Evolutionary conservation across 1,140 invertebrate genomes (phyloP).

Genomic region (Bactericera cockerelli): DNA sequence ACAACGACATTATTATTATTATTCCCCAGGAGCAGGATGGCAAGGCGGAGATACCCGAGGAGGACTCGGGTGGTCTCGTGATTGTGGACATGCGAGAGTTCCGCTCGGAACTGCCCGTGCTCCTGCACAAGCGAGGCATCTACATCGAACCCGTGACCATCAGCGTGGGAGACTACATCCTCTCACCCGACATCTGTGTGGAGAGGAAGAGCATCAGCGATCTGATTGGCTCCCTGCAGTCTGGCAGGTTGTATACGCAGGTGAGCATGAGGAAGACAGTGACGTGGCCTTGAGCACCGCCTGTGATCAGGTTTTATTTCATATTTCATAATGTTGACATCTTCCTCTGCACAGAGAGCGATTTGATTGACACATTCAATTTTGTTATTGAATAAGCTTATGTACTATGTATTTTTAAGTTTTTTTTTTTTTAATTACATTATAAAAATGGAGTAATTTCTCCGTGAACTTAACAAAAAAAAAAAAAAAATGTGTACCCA

Average conservation of each 20-base stretch:
- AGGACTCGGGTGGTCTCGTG: constrained; percentile 41
- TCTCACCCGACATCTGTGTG: constrained; percentile 89
- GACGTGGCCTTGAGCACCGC: too few relatives aligned
- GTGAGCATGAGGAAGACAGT: constrained; percentile 34
- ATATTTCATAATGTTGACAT: too few relatives aligned
- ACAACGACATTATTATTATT: too few relatives aligned
- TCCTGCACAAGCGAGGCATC: constrained; percentile 84
- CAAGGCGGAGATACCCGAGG: constrained; percentile 47
- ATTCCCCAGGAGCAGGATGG: constrained; percentile 78
- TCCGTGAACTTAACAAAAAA: too few relatives aligned
- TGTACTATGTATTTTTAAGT: too few relatives aligned
- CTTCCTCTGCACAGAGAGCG: too few relatives aligned
- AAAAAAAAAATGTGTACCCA: too few relatives aligned
- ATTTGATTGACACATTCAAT: too few relatives aligned
- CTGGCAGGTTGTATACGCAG: constrained; percentile 90
- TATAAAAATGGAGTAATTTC: too few relatives aligned
- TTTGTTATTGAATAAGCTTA: too few relatives aligned
- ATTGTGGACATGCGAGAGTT: constrained; percentile 99
- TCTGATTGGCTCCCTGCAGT: constrained; percentile 88
- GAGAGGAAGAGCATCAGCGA: constrained; percentile 96
- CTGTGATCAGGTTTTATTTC: too few relatives aligned
- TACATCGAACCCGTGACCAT: constrained; percentile 86
- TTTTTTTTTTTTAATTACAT: too few relatives aligned
- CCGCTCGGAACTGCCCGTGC: constrained; percentile 82
- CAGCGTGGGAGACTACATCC: constrained; percentile 88